Conservation (phyloP, 23 tunicate genomes). For the Ascidia mentula region DNA sequence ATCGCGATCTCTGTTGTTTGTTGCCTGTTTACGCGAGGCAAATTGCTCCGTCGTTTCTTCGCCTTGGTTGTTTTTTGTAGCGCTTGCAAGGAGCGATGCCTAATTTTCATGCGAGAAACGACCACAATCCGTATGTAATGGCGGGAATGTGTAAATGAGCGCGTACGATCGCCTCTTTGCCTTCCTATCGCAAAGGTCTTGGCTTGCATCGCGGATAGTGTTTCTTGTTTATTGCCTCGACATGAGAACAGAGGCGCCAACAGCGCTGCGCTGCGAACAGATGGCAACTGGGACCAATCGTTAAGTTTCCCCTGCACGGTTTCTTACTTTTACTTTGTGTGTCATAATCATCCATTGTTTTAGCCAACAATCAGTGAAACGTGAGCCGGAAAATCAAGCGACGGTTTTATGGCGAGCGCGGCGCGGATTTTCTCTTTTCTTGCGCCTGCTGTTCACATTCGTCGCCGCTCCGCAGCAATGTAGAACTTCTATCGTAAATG, state of each 20-base stretch:
- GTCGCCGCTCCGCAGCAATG: too few species aligned
- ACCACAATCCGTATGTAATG: too few species aligned
- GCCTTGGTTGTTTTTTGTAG: background rate
- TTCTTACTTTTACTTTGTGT: slow-evolving; percentile 59
- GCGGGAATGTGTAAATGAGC: too few species aligned
- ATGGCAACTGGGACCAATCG: background rate
- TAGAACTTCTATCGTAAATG: too few species aligned
- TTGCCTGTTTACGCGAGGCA: slow-evolving; percentile 5
- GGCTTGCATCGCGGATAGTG: too few species aligned
- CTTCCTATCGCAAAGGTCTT: too few species aligned
- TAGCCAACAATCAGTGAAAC: background rate
- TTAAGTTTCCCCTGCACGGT: slow-evolving; percentile 1
- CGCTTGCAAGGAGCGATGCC: too few species aligned
- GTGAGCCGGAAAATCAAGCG: background rate
- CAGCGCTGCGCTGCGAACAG: background rate
- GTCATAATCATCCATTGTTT: slow-evolving; percentile 34
- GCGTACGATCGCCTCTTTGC: too few species aligned
- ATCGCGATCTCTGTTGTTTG: background rate
- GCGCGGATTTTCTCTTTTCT: background rate
- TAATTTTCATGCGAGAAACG: too few species aligned
- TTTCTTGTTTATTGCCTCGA: too few species aligned
- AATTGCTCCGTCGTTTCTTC: background rate
- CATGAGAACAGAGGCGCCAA: background rate
- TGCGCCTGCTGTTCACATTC: too few species aligned
- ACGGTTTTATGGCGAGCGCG: background rate